phyloP scores from a whole-genome alignment of 2,888 invertebrate genomes.

The Phalera bucephala region DNA sequence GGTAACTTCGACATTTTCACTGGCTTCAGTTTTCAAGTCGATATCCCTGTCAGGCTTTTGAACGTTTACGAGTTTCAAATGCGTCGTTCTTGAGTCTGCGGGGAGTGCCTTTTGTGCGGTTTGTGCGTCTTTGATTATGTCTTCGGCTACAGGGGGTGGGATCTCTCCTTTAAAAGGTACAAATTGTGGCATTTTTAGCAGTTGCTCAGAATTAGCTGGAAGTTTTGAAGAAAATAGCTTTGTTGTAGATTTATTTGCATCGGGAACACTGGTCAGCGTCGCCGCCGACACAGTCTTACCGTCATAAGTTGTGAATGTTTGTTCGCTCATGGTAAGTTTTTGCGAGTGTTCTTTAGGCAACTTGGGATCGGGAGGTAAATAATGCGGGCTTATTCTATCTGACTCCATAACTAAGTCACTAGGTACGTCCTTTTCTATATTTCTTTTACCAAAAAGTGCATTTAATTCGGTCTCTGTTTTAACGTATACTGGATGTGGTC shows the following conservation, averaged over 20 bases:
- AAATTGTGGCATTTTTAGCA: conserved; percentile 88
- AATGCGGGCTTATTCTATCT: conserved; percentile 87
- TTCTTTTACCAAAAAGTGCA: conserved; percentile 61
- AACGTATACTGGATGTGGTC: conserved; percentile 76
- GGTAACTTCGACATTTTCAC: conserved; percentile 43
- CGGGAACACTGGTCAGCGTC: conserved; percentile 82
- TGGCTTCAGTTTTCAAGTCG: conserved; percentile 53
- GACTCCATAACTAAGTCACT: conserved; percentile 87
- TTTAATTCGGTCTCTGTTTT: conserved; percentile 60
- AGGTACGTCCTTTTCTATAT: conserved; percentile 68
- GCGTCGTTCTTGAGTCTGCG: conserved; percentile 48
- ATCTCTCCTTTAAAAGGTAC: conserved; percentile 89
- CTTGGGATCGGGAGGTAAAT: conserved; percentile 87
- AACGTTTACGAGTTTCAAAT: conserved; percentile 65
- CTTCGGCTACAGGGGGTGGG: conserved; percentile 71
- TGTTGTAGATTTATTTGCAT: conserved; percentile 51
- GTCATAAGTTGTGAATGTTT: conserved; percentile 88
- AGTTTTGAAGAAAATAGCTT: conserved; percentile 71
- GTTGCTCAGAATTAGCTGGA: conserved; percentile 76
- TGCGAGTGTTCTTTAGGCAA: conserved; percentile 72
- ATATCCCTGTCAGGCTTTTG: conserved; percentile 37
- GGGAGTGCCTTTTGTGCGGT: neutral
- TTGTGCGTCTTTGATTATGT: conserved; percentile 38
- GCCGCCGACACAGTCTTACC: conserved; percentile 88
- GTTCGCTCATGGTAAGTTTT: conserved; percentile 52